phyloP scores from a whole-genome alignment of 53 echinoderm and acorn worm genomes.

The Echinometra lucunter region DNA sequence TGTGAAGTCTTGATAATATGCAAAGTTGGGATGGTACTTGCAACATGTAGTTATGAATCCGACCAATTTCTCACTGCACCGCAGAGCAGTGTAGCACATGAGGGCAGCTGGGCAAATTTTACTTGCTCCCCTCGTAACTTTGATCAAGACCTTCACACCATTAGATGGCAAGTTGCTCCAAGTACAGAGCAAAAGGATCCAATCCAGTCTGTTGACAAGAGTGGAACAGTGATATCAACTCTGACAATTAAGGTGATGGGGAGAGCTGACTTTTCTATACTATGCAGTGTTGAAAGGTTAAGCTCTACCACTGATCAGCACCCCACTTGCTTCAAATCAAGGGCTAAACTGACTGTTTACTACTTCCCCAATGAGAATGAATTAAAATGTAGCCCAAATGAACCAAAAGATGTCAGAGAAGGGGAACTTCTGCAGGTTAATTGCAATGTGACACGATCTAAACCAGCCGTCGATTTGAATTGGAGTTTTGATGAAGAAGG shows the following conservation, averaged over 20 bases:
- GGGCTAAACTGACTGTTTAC: conserved; percentile 6
- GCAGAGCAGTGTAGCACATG: background rate
- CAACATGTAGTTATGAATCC: background rate
- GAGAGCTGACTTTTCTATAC: background rate
- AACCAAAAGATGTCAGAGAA: background rate
- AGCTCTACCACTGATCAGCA: background rate
- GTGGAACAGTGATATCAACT: conserved; percentile 28
- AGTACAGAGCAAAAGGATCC: background rate
- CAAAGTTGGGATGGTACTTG: background rate
- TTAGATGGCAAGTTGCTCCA: background rate
- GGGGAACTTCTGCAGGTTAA: conserved; percentile 2
- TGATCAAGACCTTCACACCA: background rate
- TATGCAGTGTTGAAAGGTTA: background rate
- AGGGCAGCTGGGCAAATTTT: background rate
- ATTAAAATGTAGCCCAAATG: background rate
- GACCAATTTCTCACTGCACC: background rate
- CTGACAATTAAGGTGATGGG: background rate
- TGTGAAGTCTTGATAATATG: background rate
- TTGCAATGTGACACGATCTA: conserved; percentile 8
- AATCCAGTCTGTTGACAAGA: background rate
- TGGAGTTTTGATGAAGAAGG: conserved; percentile 41
- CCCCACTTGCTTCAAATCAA: background rate
- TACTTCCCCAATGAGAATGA: conserved; percentile 33
- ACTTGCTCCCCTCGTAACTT: conserved; percentile 2
- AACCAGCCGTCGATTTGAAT: conserved; percentile 37